These are phyloP conservation scores for Erebia ligea DNA, from an alignment of 2,888 invertebrate species.

Conservation along the genomic window DNA sequence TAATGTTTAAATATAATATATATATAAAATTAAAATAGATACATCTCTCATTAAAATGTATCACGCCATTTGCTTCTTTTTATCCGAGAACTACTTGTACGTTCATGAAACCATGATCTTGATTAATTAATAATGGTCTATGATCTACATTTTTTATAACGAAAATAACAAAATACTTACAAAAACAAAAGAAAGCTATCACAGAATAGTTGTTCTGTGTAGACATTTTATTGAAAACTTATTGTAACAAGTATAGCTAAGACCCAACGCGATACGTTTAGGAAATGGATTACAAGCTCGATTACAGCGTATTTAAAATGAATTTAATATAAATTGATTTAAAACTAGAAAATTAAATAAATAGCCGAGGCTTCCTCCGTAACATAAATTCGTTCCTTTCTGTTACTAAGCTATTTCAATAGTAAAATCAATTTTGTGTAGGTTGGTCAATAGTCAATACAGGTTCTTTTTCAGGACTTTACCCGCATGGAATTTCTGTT, in stretches of 20 bases:
- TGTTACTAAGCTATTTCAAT: background rate
- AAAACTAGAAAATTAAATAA: background rate
- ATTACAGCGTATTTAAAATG: background rate
- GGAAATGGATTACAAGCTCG: background rate
- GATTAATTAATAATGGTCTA: too few relatives aligned
- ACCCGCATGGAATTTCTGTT: too few relatives aligned
- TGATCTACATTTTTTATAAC: background rate
- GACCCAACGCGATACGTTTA: background rate
- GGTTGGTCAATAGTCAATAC: too few relatives aligned
- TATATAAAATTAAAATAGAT: too few relatives aligned
- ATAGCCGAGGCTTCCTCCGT: background rate
- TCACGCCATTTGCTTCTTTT: too few relatives aligned
- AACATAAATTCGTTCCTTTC: background rate
- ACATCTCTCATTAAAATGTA: too few relatives aligned
- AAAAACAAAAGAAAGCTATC: background rate
- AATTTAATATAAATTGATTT: background rate
- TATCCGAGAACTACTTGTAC: too few relatives aligned
- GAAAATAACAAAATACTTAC: background rate
- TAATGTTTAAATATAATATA: too few relatives aligned
- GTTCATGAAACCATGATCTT: too few relatives aligned
- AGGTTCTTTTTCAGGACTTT: too few relatives aligned
- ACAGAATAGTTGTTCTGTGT: background rate
- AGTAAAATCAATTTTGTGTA: background rate
- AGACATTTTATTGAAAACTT: background rate
- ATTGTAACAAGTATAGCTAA: background rate